These are phyloP conservation scores for Saimiri boliviensis DNA, from an alignment of 2,113 vertebrate genomes.

Conservation along the genomic window DNA sequence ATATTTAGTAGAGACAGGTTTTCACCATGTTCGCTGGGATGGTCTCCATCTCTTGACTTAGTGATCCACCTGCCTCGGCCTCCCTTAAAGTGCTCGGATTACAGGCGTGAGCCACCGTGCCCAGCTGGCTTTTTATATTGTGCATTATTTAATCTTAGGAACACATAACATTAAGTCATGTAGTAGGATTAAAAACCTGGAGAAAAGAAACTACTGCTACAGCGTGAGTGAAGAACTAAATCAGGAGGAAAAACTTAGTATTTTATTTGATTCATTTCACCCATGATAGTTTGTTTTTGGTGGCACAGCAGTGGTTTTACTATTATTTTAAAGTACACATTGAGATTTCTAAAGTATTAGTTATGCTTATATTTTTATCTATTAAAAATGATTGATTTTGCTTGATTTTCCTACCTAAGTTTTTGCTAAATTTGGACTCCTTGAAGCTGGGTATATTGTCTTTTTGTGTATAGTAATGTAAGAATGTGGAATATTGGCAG, in stretches of 20 bases:
- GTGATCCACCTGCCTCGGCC: no score
- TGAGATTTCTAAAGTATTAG: not conserved
- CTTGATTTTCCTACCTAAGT: not conserved
- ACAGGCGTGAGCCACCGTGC: no score
- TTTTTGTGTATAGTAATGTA: conserved; percentile 1
- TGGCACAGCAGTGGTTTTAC: not conserved
- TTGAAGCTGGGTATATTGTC: not conserved
- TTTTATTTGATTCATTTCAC: conserved; percentile 46
- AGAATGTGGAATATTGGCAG: not conserved
- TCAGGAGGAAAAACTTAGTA: not conserved
- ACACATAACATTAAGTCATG: not conserved
- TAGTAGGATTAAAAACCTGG: not conserved
- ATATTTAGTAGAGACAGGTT: no score
- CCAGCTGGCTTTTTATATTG: not conserved
- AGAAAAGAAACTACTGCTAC: not conserved
- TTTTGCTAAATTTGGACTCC: not conserved
- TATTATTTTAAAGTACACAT: not conserved
- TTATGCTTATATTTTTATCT: not conserved
- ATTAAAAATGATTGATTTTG: not conserved
- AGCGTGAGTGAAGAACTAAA: not conserved
- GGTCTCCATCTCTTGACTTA: no score
- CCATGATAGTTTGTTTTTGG: not conserved
- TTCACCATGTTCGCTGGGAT: no score
- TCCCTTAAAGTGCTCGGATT: no score
- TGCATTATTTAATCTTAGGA: not conserved